Evolutionary conservation across 2,888 invertebrate genomes (phyloP).

Genomic region (Limenitis camilla): DNA sequence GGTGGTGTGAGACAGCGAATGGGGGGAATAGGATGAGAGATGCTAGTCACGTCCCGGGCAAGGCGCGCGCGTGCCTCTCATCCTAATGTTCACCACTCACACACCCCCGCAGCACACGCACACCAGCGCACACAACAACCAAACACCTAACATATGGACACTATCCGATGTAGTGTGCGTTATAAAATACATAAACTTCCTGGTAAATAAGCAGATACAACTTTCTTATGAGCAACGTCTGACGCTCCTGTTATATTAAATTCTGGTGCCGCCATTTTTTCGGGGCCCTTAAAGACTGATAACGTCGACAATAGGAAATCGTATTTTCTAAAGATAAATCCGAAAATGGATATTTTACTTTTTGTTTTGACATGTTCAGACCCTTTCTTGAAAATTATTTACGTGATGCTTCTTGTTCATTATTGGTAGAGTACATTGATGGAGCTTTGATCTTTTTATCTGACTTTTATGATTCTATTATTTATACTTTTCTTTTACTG

Average conservation of each 20-base stretch:
- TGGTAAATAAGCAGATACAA: constrained; percentile 69
- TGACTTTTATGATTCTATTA: neutral
- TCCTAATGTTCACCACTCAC: constrained; percentile 67
- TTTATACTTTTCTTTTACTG: neutral
- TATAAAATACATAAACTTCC: constrained; percentile 67
- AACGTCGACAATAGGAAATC: constrained; percentile 55
- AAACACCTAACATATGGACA: constrained; percentile 45
- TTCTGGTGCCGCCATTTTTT: constrained; percentile 58
- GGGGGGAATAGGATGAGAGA: constrained; percentile 69
- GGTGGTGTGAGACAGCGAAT: constrained; percentile 56
- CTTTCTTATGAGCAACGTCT: constrained; percentile 56
- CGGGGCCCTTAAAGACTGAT: constrained; percentile 43
- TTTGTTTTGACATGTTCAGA: constrained; percentile 39
- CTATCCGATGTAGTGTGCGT: constrained; percentile 44
- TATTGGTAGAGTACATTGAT: neutral
- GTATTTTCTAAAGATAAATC: constrained; percentile 47
- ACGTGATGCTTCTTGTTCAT: constrained; percentile 32
- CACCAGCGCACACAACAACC: constrained; percentile 44
- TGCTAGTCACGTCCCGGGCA: constrained; percentile 72
- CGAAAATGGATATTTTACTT: constrained; percentile 45
- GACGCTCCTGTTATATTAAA: constrained; percentile 66
- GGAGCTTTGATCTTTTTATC: neutral
- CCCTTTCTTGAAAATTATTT: constrained; percentile 42
- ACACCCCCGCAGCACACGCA: constrained; percentile 49
- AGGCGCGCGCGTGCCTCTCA: constrained; percentile 70